phyloP scores from a whole-genome alignment of 2,113 vertebrate species.

The Damaliscus lunatus region DNA sequence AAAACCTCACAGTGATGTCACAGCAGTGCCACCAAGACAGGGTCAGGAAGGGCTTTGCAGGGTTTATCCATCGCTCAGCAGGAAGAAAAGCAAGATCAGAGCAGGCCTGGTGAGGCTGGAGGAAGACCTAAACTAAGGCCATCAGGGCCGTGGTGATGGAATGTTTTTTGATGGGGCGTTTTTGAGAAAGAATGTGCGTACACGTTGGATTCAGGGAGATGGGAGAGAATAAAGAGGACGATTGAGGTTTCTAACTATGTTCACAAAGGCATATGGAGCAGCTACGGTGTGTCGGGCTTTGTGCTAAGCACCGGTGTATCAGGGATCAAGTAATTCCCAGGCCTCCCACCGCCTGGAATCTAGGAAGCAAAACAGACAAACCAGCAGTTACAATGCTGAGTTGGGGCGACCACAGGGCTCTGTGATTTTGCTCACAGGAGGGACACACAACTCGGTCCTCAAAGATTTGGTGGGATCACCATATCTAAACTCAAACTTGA shows the following conservation, averaged over 20 bases:
- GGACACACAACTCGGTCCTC: neutral
- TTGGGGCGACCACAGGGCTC: neutral
- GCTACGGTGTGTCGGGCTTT: neutral
- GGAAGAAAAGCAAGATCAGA: neutral
- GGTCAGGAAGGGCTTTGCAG: neutral
- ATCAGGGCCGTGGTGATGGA: neutral
- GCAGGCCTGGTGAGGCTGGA: neutral
- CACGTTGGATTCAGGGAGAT: neutral
- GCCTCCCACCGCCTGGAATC: neutral
- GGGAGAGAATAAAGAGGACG: neutral
- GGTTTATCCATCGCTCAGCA: neutral
- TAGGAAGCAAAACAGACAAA: neutral
- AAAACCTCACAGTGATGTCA: neutral
- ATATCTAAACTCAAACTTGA: neutral
- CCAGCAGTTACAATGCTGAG: neutral
- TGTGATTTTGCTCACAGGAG: neutral
- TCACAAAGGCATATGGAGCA: neutral
- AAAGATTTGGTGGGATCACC: neutral
- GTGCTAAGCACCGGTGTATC: neutral
- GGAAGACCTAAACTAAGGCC: neutral
- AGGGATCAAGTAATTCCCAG: neutral
- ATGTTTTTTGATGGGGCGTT: neutral
- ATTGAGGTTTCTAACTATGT: neutral
- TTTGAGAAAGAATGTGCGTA: neutral
- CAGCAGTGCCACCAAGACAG: neutral